Conservation (phyloP, 1,140 invertebrate species). For the Chymomyza costata region DNA sequence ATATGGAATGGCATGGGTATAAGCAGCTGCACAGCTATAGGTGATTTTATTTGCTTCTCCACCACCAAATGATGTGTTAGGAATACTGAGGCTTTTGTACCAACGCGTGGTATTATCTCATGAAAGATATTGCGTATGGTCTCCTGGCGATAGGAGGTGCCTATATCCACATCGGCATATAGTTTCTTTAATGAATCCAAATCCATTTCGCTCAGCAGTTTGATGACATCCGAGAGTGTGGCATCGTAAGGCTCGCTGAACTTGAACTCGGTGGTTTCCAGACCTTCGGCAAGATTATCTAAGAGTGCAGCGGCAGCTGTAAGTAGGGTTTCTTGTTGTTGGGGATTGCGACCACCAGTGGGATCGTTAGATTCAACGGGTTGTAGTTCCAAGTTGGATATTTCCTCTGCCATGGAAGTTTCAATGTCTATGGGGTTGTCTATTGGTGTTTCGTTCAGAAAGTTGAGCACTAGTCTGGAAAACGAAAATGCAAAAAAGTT, state of each 20-base stretch:
- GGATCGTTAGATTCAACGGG: slow-evolving; percentile 55
- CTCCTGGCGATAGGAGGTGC: slow-evolving; percentile 80
- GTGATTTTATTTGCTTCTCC: slow-evolving; percentile 78
- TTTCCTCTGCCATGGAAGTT: slow-evolving; percentile 52
- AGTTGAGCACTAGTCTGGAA: slow-evolving; percentile 55
- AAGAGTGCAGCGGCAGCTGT: slow-evolving; percentile 56
- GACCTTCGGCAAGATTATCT: slow-evolving; percentile 70
- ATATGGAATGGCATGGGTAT: slow-evolving; percentile 79
- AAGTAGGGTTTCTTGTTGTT: slow-evolving; percentile 56
- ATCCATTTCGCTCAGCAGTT: slow-evolving; percentile 77
- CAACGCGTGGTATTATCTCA: slow-evolving; percentile 83
- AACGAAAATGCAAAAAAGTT: not conserved
- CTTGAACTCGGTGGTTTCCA: slow-evolving; percentile 75
- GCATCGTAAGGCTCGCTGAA: slow-evolving; percentile 76
- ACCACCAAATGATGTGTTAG: slow-evolving; percentile 81
- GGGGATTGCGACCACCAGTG: slow-evolving; percentile 64
- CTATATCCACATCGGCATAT: slow-evolving; percentile 78
- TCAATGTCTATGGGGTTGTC: slow-evolving; percentile 65
- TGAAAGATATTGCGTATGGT: slow-evolving; percentile 83
- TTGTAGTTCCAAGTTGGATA: slow-evolving; percentile 51
- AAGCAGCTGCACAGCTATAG: slow-evolving; percentile 78
- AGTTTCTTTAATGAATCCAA: slow-evolving; percentile 76
- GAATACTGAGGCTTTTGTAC: slow-evolving; percentile 79
- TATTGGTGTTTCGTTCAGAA: slow-evolving; percentile 57
- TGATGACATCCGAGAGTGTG: slow-evolving; percentile 74